Evolutionary conservation across 2,797 vertebrate genomes (phyloP), one percentile per base, ranked within the genome.

Genomic region (Pantherophis vulpinus): DNA sequence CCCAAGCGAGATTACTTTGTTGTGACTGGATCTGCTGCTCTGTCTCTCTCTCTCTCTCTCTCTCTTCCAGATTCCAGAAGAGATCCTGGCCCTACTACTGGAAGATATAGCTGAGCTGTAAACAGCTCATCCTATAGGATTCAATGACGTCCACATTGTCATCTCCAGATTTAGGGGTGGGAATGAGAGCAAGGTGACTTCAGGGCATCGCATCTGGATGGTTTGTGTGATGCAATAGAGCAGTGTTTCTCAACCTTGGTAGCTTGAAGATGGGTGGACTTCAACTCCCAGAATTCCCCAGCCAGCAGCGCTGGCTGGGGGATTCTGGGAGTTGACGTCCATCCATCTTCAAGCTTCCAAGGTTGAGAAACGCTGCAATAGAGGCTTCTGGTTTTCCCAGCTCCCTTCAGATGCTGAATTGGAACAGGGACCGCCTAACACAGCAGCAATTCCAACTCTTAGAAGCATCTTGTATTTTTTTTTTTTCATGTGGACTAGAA

Each of bases 1-100:
- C 5, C 99, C 99, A 42, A 99, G 99, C 1, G 99, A 99, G 98
- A 99, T 99, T 95, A 99, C 99, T 4, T 97, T 99, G 93, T 98
- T 99, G 79, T 99, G 98, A 98, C 56, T 58, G n/a, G 58, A 55
- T 13, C 1, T 4, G 83, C 60, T 47, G 0, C 58, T 32, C 56
- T 74, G 54, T 1, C 0, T 12, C 37, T 37, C 37, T 37, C 37
- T 37, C 37, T 37, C 54, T 90, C 29, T 14, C 27, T 86, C 47
- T 7, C 27, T 87, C 51, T 11, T 51, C 55, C 55, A 32, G 87
- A 37, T 23, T 8, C n/a, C 18, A 32, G 51, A 32, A 54, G 1
- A 59, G 83, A 63, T 13, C 25, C 59, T 18, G 10, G 18, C n/a
- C 6, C 25, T 23, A 18, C 2, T 16, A 8, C 25, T 0, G 8